Evolutionary conservation across 2,797 vertebrate species (phyloP).

Genomic region (Sebastes iracundus): DNA sequence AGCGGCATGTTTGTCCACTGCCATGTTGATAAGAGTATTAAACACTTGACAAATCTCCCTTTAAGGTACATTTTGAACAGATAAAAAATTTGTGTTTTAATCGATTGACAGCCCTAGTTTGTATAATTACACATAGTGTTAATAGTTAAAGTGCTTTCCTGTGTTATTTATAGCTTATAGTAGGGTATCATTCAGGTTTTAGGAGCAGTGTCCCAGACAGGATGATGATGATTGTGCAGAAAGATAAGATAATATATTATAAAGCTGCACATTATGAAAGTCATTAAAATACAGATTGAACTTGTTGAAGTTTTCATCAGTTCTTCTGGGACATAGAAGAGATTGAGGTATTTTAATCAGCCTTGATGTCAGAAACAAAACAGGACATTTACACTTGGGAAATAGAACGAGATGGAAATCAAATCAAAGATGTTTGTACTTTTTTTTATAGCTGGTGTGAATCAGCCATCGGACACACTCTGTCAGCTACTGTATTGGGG

Average conservation of each 20-base stretch:
- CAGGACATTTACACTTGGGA: slow-evolving; percentile 30
- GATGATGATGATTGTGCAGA: too few relatives aligned
- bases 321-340: slow-evolving; percentile 17
- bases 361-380: slow-evolving; percentile 50
- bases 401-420: slow-evolving; percentile 33
- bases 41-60: too few relatives aligned
- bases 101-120: too few relatives aligned
- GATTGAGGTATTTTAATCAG: slow-evolving; percentile 50
- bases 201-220: too few relatives aligned
- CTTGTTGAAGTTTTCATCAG: background rate
- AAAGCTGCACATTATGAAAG: slow-evolving; percentile 7
- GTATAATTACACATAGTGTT: too few relatives aligned
- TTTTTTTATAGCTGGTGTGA: slow-evolving; percentile 26
- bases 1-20: accelerated
- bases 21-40: too few relatives aligned
- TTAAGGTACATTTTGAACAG: too few relatives aligned
- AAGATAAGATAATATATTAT: background rate
- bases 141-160: too few relatives aligned
- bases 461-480: slow-evolving; percentile 13
- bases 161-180: too few relatives aligned
- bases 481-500: background rate
- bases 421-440: slow-evolving; percentile 24
- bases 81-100: too few relatives aligned
- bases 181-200: too few relatives aligned
- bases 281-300: slow-evolving; percentile 12